Percentiles rank a stretch among this genome's conserved stretches.
Evolutionary conservation across 2,797 vertebrate genomes (phyloP).

Genomic region (Lateolabrax maculatus): DNA sequence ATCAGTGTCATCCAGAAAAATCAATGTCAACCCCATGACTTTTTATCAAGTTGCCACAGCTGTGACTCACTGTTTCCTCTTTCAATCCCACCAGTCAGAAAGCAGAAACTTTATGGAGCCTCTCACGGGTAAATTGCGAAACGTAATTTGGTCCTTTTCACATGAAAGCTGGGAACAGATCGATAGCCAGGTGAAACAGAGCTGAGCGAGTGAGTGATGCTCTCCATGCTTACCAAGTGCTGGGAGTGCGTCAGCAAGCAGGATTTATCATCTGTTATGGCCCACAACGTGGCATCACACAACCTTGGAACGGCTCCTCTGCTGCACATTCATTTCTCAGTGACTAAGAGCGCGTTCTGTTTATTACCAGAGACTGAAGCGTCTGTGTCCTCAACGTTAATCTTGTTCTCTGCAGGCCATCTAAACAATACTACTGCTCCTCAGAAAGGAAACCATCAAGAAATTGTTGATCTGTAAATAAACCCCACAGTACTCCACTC

Average conservation of each 20-base stretch:
- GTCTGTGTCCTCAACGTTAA: slow-evolving; percentile 33
- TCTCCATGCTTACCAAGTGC: slow-evolving; percentile 57
- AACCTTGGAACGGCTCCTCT: slow-evolving; percentile 72
- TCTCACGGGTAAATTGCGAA: slow-evolving; percentile 66
- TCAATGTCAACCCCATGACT: slow-evolving; percentile 61
- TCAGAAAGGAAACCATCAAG: slow-evolving; percentile 5
- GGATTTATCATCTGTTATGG: slow-evolving; percentile 77
- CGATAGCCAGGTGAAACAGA: slow-evolving; percentile 73
- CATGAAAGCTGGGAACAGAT: slow-evolving; percentile 64
- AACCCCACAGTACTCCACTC: neutral
- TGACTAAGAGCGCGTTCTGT: slow-evolving; percentile 40
- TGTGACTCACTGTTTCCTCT: slow-evolving; percentile 69
- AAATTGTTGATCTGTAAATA: slow-evolving; percentile 45
- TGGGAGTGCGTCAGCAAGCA: slow-evolving; percentile 75
- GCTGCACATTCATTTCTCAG: slow-evolving; percentile 71
- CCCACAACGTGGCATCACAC: slow-evolving; percentile 54
- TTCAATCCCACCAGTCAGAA: slow-evolving; percentile 55
- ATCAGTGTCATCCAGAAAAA: slow-evolving; percentile 52
- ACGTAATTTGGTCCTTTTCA: slow-evolving; percentile 74
- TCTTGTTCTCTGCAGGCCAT: slow-evolving; percentile 39
- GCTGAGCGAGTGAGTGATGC: slow-evolving; percentile 77
- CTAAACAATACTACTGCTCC: slow-evolving; percentile 25
- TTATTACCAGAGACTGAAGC: slow-evolving; percentile 51
- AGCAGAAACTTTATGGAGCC: slow-evolving; percentile 62
- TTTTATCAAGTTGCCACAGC: slow-evolving; percentile 58